A percentile compares a stretch with the other conserved stretches of the same genome.
These are phyloP conservation scores for Struthidea cinerea DNA, from an alignment of 2,113 vertebrate genomes.

Conservation along the genomic window DNA sequence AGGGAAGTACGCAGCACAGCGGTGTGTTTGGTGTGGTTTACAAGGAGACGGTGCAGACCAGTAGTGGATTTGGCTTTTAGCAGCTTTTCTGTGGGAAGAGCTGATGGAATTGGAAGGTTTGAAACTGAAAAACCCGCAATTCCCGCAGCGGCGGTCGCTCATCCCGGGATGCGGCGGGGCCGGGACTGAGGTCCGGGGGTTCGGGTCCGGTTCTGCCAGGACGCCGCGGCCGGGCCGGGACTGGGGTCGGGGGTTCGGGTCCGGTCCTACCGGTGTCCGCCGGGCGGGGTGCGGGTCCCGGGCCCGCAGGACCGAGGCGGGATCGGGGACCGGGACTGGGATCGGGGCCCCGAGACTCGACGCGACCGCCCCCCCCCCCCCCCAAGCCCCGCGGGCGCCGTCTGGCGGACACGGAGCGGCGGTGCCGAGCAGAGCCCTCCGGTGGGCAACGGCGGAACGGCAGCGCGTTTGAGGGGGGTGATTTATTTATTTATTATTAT, in stretches of 20 bases:
- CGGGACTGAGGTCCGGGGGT: too few relatives aligned
- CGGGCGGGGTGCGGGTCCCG: background rate
- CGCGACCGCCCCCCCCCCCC: too few relatives aligned
- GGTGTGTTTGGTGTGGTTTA: background rate
- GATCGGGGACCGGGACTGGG: background rate
- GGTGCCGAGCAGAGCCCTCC: background rate
- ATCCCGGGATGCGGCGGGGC: background rate
- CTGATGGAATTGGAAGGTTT: background rate
- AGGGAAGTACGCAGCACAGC: too few relatives aligned
- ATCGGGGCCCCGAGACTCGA: too few relatives aligned
- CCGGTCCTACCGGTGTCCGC: too few relatives aligned
- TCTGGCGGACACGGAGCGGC: background rate
- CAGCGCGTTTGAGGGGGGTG: fast-evolving
- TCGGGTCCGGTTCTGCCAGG: background rate
- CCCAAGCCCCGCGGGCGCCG: background rate
- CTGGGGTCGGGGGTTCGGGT: background rate
- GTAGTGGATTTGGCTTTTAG: background rate
- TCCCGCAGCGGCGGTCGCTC: background rate
- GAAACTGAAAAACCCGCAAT: fast-evolving
- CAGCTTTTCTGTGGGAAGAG: too few relatives aligned
- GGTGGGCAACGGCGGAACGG: background rate
- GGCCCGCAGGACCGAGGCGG: background rate
- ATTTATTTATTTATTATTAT: background rate
- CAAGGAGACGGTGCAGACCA: background rate
- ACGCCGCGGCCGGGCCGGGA: background rate